Conservation (phyloP, 2,888 invertebrate species). For the Hesperia comma region DNA sequence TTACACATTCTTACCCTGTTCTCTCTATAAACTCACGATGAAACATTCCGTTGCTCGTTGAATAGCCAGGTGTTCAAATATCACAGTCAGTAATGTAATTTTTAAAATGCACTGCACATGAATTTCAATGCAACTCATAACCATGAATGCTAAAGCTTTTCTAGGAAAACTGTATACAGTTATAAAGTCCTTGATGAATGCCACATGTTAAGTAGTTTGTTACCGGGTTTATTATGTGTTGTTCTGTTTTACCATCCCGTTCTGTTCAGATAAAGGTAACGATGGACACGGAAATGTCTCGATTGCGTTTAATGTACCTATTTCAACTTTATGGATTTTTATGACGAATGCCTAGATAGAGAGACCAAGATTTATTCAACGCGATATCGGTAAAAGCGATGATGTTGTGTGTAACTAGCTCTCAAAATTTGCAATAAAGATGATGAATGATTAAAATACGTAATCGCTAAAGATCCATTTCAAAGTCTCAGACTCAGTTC, state of each 20-base stretch:
- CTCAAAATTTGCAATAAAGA: no score
- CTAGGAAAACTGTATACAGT: conserved; percentile 33
- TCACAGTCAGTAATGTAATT: conserved; percentile 30
- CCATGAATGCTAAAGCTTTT: conserved; percentile 26
- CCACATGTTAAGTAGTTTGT: conserved; percentile 29
- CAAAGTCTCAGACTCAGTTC: no score
- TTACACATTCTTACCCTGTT: conserved; percentile 27
- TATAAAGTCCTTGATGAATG: conserved; percentile 37
- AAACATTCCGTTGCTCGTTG: conserved; percentile 22
- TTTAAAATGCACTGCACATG: conserved; percentile 27
- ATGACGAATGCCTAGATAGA: no score
- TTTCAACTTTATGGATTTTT: no score
- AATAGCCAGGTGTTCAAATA: conserved; percentile 33
- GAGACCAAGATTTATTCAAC: no score
- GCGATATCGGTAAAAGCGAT: no score
- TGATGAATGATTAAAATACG: no score
- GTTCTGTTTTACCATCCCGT: neutral
- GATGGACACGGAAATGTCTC: no score
- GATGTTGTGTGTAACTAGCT: no score
- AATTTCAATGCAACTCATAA: conserved; percentile 35
- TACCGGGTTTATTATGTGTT: conserved; percentile 29
- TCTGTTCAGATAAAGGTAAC: no score
- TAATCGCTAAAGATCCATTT: no score
- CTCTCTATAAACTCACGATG: conserved; percentile 23
- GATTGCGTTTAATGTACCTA: no score